Evolutionary conservation across 1,140 invertebrate genomes (phyloP).

Genomic region (Tyrophagus putrescentiae): DNA sequence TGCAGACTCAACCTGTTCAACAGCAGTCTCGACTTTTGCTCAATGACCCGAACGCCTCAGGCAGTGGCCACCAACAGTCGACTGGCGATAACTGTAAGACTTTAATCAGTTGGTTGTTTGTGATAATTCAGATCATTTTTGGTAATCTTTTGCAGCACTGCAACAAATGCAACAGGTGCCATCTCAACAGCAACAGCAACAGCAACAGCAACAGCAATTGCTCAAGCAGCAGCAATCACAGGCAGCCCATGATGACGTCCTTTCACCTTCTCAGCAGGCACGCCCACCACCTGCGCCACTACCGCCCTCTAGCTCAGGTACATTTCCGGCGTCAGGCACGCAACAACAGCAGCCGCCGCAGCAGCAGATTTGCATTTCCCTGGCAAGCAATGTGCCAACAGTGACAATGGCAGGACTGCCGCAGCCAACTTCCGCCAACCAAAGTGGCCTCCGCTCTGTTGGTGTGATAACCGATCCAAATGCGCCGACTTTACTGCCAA

Average conservation of each 20-base stretch:
- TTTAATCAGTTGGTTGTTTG: background rate
- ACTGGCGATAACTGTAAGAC: too few species aligned
- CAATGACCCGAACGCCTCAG: background rate
- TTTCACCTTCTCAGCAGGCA: background rate
- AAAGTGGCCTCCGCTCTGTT: background rate
- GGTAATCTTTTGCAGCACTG: background rate
- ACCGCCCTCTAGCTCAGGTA: background rate
- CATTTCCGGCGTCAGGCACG: too few species aligned
- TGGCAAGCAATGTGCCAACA: background rate
- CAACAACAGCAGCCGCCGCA: too few species aligned
- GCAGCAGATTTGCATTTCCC: too few species aligned
- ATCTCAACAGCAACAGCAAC: background rate
- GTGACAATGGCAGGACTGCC: background rate
- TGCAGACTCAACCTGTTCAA: background rate
- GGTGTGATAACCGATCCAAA: background rate
- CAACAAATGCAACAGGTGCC: background rate
- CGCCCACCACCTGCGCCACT: background rate
- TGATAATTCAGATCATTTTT: background rate
- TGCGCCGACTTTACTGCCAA: background rate
- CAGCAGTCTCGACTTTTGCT: constrained; percentile 1
- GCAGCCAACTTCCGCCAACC: too few species aligned
- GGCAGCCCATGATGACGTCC: background rate
- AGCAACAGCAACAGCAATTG: background rate
- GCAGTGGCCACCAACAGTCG: too few species aligned
- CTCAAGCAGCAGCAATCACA: background rate